Percentiles rank a stretch among this genome's conserved stretches.
These are phyloP conservation scores for Drosophila watanabei DNA, from an alignment of 1,140 invertebrate genomes.

Conservation along the genomic window DNA sequence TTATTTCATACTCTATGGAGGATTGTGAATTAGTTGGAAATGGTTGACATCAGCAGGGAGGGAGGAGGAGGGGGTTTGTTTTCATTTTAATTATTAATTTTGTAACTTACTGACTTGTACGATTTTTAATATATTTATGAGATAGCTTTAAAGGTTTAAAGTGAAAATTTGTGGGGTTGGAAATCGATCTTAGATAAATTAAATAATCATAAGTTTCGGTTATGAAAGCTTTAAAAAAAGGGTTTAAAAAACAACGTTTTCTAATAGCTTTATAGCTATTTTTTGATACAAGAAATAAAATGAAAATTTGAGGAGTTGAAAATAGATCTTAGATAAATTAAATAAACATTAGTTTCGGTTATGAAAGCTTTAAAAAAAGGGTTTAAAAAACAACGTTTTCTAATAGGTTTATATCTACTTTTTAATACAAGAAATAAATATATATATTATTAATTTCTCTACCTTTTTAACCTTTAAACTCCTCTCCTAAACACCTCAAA, in stretches of 20 bases:
- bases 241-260: no score
- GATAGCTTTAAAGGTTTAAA: neutral
- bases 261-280: neutral
- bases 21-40: conserved; percentile 46
- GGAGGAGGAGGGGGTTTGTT: neutral
- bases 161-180: neutral
- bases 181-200: no score
- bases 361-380: no score
- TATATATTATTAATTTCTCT: neutral
- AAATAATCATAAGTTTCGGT: no score
- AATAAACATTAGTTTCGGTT: no score
- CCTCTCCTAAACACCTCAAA: neutral
- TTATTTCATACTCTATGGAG: conserved; percentile 20
- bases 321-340: no score
- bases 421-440: neutral
- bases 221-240: no score
- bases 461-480: neutral
- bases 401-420: neutral
- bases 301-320: no score
- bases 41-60: conserved; percentile 27
- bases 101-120: neutral
- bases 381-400: no score
- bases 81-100: neutral
- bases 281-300: neutral
- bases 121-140: conserved; percentile 8